phyloP scores from a whole-genome alignment of 2,113 vertebrate species.

The Rhabdomys dilectus region DNA sequence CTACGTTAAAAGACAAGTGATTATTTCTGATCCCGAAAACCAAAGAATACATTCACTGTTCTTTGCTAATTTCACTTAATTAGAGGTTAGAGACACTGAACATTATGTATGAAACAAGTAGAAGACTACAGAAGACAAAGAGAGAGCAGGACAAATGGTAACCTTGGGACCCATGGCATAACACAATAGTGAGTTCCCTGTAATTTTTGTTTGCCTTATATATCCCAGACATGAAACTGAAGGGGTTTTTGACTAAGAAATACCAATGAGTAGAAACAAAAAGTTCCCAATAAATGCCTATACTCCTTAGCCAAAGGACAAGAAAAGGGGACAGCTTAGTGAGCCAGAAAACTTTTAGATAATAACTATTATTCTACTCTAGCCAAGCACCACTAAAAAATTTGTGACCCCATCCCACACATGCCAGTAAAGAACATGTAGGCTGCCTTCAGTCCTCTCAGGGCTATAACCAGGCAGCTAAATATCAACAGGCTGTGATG shows the following conservation, averaged over 20 bases:
- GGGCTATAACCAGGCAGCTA: neutral
- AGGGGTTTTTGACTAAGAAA: conserved; percentile 9
- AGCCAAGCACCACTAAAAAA: neutral
- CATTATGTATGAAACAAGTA: conserved; percentile 24
- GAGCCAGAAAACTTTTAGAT: conserved; percentile 30
- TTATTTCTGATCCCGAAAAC: neutral
- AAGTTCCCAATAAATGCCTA: conserved; percentile 9
- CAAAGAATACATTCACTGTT: neutral
- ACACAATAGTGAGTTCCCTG: neutral
- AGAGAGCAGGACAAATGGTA: neutral
- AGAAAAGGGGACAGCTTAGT: neutral
- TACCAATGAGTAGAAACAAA: neutral
- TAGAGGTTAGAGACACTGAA: neutral
- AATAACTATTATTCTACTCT: neutral
- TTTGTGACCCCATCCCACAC: neutral
- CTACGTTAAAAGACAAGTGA: neutral
- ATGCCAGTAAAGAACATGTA: neutral
- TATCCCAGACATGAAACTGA: neutral
- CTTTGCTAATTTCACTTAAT: conserved; percentile 5
- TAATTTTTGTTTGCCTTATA: neutral
- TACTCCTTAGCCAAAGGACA: neutral
- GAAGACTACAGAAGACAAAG: neutral
- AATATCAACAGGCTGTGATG: neutral
- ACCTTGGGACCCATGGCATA: conserved; percentile 1
- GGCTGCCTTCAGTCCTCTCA: neutral